Conservation (phyloP, 2,797 vertebrate genomes). For the Austrolebias charrua region DNA sequence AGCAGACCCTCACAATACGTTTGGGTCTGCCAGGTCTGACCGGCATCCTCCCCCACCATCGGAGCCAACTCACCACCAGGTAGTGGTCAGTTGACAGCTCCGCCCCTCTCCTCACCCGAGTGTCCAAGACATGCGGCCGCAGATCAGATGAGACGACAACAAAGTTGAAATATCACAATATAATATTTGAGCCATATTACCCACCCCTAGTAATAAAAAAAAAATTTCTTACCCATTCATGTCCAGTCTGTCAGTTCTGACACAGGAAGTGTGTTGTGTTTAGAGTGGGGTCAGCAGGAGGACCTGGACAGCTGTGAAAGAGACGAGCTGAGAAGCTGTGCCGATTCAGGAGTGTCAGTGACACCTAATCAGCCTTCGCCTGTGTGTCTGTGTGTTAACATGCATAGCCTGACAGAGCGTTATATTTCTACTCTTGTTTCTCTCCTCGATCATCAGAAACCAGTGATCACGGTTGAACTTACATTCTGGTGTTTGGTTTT, state of each 20-base stretch:
- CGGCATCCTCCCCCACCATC: too few species aligned
- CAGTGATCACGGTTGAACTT: conserved; percentile 56
- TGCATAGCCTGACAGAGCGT: conserved; percentile 4
- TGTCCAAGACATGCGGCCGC: too few species aligned
- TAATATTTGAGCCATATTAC: too few species aligned
- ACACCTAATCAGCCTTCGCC: conserved; percentile 33
- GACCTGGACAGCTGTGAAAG: conserved; percentile 31
- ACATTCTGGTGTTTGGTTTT: conserved; percentile 25
- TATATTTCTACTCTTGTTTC: conserved; percentile 1
- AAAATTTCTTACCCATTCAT: conserved; percentile 39
- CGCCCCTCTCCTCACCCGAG: too few species aligned
- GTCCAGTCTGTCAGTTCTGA: conserved; percentile 46
- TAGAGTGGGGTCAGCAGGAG: conserved; percentile 43
- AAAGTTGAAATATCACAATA: too few species aligned
- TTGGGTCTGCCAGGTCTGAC: too few species aligned
- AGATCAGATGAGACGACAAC: too few species aligned
- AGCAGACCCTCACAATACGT: too few species aligned
- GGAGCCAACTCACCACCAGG: too few species aligned
- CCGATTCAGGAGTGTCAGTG: conserved; percentile 41
- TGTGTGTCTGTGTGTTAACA: background rate
- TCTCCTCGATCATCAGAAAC: conserved; percentile 54
- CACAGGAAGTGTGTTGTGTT: conserved; percentile 49
- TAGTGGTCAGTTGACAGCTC: too few species aligned
- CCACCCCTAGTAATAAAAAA: too few species aligned
- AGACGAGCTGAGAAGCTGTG: conserved; percentile 31